Percentiles rank a stretch among this genome's conserved stretches.
phyloP scores from a whole-genome alignment of 2,113 vertebrate genomes.

The Hoplias malabaricus region DNA sequence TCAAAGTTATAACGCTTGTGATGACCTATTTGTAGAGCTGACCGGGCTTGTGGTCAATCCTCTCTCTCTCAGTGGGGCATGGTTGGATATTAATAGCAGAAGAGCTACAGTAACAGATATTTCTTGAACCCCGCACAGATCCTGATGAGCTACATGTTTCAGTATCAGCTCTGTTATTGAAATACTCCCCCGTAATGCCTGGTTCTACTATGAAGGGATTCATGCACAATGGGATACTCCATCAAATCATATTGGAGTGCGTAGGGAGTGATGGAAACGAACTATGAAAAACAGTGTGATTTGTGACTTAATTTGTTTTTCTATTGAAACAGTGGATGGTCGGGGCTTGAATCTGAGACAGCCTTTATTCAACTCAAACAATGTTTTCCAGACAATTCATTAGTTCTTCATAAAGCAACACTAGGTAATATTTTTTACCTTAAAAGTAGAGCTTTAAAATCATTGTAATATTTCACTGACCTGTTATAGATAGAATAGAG shows the following conservation, averaged over 20 bases:
- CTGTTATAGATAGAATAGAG: too few species aligned
- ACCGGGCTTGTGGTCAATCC: background rate
- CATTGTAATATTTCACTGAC: too few species aligned
- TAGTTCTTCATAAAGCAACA: background rate
- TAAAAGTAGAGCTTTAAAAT: too few species aligned
- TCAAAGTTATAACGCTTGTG: background rate
- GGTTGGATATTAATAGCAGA: conserved; percentile 55
- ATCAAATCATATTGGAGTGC: background rate
- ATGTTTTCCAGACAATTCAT: background rate
- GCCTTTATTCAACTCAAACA: background rate
- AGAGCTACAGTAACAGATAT: conserved; percentile 51
- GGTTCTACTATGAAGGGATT: background rate
- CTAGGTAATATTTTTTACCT: too few species aligned
- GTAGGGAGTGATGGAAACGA: conserved; percentile 4
- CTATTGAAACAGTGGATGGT: background rate
- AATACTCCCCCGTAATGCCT: background rate
- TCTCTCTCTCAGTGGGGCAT: background rate
- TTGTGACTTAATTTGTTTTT: conserved; percentile 9
- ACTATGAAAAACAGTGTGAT: background rate
- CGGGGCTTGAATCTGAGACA: background rate
- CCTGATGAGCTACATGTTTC: conserved; percentile 14
- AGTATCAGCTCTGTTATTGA: conserved; percentile 33
- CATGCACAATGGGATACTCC: conserved; percentile 6
- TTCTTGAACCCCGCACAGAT: conserved; percentile 36
- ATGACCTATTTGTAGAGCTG: conserved; percentile 23